phyloP scores from a whole-genome alignment of 2,797 vertebrate genomes.

The Echeneis naucrates region DNA sequence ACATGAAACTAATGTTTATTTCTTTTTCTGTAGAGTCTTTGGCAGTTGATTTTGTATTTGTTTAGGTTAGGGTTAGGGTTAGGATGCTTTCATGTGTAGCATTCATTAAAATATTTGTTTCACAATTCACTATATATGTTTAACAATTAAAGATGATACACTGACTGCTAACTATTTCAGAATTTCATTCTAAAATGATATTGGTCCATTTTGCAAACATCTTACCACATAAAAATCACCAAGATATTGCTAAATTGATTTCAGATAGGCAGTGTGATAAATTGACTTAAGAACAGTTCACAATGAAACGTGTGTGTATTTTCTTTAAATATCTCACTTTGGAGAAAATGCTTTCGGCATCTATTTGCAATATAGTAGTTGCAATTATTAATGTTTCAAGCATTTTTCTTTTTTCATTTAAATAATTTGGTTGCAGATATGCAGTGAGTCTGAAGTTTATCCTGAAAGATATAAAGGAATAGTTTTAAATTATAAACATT shows the following conservation, averaged over 20 bases:
- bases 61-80: slow-evolving; percentile 5
- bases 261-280: slow-evolving; percentile 1
- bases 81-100: not conserved
- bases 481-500: not conserved
- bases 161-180: not conserved
- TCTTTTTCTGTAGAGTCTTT: not conserved
- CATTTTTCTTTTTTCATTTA: slow-evolving; percentile 1
- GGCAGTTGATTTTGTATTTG: slow-evolving; percentile 4
- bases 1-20: not conserved
- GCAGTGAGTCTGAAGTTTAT: not conserved
- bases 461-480: not conserved
- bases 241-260: slow-evolving; percentile 4
- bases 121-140: too few species aligned
- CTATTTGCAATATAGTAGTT: not conserved
- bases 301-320: not conserved
- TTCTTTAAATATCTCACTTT: not conserved
- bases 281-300: too few species aligned
- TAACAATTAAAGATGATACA: slow-evolving; percentile 15
- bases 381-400: not conserved
- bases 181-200: not conserved
- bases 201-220: not conserved
- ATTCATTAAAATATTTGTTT: slow-evolving; percentile 4
- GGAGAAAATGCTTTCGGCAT: not conserved
- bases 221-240: slow-evolving; percentile 2
- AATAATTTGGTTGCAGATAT: not conserved